A percentile compares a stretch with the other conserved stretches of the same genome.
phyloP scores from a whole-genome alignment of 2,113 vertebrate genomes.

The Protomyctophum bolini region DNA sequence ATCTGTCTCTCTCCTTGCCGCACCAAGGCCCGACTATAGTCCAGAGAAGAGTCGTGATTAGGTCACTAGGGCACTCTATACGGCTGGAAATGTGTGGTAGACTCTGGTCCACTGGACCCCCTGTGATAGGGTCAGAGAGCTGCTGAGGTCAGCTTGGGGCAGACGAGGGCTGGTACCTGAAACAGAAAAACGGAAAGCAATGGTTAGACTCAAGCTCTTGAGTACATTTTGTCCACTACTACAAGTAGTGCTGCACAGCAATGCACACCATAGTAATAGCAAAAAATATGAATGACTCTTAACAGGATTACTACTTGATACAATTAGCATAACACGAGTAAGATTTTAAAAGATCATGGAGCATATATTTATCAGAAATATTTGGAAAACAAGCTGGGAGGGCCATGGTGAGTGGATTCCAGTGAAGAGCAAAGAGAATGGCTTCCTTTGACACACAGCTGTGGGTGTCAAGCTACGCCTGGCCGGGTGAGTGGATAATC shows the following conservation, averaged over 20 bases:
- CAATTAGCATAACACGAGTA: constrained; percentile 2
- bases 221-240: background rate
- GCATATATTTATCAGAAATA: constrained; percentile 71
- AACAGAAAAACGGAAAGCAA: constrained; percentile 26
- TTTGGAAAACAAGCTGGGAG: constrained; percentile 57
- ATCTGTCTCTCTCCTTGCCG: constrained; percentile 37
- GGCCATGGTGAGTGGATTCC: constrained; percentile 70
- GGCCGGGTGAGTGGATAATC: constrained; percentile 78
- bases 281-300: background rate
- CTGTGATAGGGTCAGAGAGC: constrained; percentile 22
- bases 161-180: constrained; percentile 37
- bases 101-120: constrained; percentile 25
- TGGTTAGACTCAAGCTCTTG: background rate
- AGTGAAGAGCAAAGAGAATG: constrained; percentile 73
- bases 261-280: background rate
- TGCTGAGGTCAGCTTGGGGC: constrained; percentile 31
- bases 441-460: constrained; percentile 74
- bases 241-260: background rate
- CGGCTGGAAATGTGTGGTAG: constrained; percentile 9
- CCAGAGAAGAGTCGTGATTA: constrained; percentile 30
- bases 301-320: background rate
- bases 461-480: constrained; percentile 81
- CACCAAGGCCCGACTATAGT: constrained; percentile 34
- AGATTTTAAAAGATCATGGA: constrained; percentile 32
- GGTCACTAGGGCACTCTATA: constrained; percentile 23